Evolutionary conservation across 1,140 invertebrate genomes (phyloP), one percentile per base, ranked within the genome.

Genomic region (Hyphantria cunea): DNA sequence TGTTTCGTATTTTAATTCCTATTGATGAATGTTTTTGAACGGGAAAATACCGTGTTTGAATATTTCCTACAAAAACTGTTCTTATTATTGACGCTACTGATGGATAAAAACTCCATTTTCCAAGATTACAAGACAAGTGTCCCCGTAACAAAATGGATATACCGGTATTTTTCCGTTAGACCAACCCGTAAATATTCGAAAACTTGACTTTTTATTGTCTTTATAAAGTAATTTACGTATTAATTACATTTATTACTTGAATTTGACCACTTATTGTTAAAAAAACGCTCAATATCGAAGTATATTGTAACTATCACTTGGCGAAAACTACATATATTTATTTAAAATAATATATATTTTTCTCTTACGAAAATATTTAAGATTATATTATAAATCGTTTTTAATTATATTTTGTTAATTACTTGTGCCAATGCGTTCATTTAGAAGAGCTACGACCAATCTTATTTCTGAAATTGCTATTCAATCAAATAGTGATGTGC

Each of bases 381-480:
- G 14, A 45, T 66, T 71, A 48, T 33, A 56, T 56, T 54, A 42
- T 66, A 61, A 34, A 56, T 58, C 34, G 34, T 49, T 58, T 54
- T 49, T 48, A 49, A 49, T 62, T 51, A 51, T 51, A 13, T 69
- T 55, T 58, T 61, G 32, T 58, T 64, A 48, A 54, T 60, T 48
- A 62, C 50, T 51, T 66, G 66, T 72, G 70, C 70, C 70, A 68
- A 72, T 61, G 47, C 56, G 58, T 61, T 67, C 54, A 17, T 63
- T 63, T 64, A 31, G 0, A 63, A 50, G 55, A 65, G 41, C 32
- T 55, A 61, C 49, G 64, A 67, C 71, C 68, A 68, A 66, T 68
- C 51, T 52, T 50, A 61, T 44, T 39, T 39, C 25, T 53, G 44
- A 49, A 39, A 37, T 13, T 59, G 41, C 47, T n/a, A 56, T 52